phyloP scores from a whole-genome alignment of 2,888 invertebrate species.

The Brassicogethes aeneus region DNA sequence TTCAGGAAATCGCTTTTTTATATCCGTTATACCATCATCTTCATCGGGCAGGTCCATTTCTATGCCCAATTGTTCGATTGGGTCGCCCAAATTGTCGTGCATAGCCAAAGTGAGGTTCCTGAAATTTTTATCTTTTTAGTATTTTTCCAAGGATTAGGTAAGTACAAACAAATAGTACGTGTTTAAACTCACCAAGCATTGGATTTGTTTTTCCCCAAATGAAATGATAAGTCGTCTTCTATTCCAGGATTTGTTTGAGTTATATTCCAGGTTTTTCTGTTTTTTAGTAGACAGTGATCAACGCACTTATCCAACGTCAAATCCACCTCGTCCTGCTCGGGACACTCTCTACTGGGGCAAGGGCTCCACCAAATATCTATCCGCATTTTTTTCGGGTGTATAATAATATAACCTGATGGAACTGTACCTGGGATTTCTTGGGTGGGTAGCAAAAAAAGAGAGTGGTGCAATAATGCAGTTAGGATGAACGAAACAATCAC shows the following conservation, averaged over 20 bases:
- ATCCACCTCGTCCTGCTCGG: slow-evolving; percentile 63
- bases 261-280: slow-evolving; percentile 26
- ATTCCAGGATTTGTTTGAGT: slow-evolving; percentile 44
- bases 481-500: slow-evolving; percentile 68
- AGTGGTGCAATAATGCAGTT: slow-evolving; percentile 72
- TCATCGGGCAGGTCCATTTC: slow-evolving; percentile 66
- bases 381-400: slow-evolving; percentile 60
- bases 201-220: slow-evolving; percentile 36
- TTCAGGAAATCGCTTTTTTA: slow-evolving; percentile 61
- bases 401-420: slow-evolving; percentile 67
- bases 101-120: slow-evolving; percentile 45
- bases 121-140: slow-evolving; percentile 14
- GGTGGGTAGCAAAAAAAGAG: slow-evolving; percentile 68
- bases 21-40: slow-evolving; percentile 65
- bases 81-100: slow-evolving; percentile 66
- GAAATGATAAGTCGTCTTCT: slow-evolving; percentile 48
- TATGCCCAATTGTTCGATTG: slow-evolving; percentile 66
- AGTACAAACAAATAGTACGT: neutral
- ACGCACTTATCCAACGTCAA: slow-evolving; percentile 64
- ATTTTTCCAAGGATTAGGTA: slow-evolving; percentile 5
- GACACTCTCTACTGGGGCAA: slow-evolving; percentile 70
- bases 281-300: slow-evolving; percentile 58
- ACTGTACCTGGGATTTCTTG: slow-evolving; percentile 68
- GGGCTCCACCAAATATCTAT: slow-evolving; percentile 82
- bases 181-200: slow-evolving; percentile 2